Percentiles rank a stretch among this genome's conserved stretches.
Evolutionary conservation across 2,113 vertebrate genomes (phyloP).

Genomic region (Rana temporaria): DNA sequence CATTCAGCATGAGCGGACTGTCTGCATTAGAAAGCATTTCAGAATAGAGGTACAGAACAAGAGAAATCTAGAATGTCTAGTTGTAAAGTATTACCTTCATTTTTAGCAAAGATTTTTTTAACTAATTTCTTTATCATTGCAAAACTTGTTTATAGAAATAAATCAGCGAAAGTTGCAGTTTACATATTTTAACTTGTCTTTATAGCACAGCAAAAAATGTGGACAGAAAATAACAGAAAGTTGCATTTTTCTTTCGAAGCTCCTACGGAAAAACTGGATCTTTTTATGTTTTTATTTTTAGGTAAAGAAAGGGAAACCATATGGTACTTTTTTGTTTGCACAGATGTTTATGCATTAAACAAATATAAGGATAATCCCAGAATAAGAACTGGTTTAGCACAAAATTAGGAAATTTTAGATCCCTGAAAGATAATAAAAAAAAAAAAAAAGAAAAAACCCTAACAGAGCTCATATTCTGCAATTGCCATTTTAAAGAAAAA

Average conservation of each 20-base stretch:
- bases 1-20: too few species aligned
- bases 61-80: too few species aligned
- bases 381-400: constrained; percentile 33
- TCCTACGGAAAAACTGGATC: not conserved
- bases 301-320: constrained; percentile 13
- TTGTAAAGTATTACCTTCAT: too few species aligned
- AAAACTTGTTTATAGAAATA: not conserved
- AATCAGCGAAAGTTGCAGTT: not conserved
- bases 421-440: not conserved
- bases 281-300: not conserved
- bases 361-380: constrained; percentile 43
- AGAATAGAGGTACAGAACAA: too few species aligned
- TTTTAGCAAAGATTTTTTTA: not conserved
- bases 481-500: constrained; percentile 8
- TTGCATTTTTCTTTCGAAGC: too few species aligned
- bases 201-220: too few species aligned
- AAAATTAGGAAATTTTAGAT: constrained; percentile 46
- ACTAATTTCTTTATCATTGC: not conserved
- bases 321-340: constrained; percentile 32
- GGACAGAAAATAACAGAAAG: too few species aligned
- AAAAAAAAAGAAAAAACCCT: constrained; percentile 2
- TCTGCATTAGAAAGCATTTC: too few species aligned
- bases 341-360: constrained; percentile 49
- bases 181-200: too few species aligned
- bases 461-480: constrained; percentile 10